These are phyloP conservation scores for Pan troglodytes DNA, from an alignment of 2,113 vertebrate species.

Conservation along the genomic window NHGRI_mPanTro3-v2.1_pri NC_072414.2:28542001-28542500, in stretches of 20 bases:
- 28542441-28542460: slow-evolving; percentile 76
- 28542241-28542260: slow-evolving; percentile 88
- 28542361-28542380: slow-evolving; percentile 84
- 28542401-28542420: slow-evolving; percentile 83
- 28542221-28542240: slow-evolving; percentile 85
- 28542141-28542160: slow-evolving; percentile 83
- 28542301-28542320: slow-evolving; percentile 86
- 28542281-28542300: slow-evolving; percentile 86
- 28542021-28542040: slow-evolving; percentile 75
- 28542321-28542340: slow-evolving; percentile 85
- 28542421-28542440: slow-evolving; percentile 74
- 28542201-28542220: slow-evolving; percentile 85
- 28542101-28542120: slow-evolving; percentile 79
- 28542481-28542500: slow-evolving; percentile 73
- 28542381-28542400: slow-evolving; percentile 74
- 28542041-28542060: background rate
- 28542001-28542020: slow-evolving; percentile 75
- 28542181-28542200: slow-evolving; percentile 86
- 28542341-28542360: slow-evolving; percentile 83
- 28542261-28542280: slow-evolving; percentile 88
- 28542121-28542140: slow-evolving; percentile 85
- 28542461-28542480: slow-evolving; percentile 67
- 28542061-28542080: slow-evolving; percentile 36
- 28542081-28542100: slow-evolving; percentile 78
- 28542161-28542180: slow-evolving; percentile 87